Evolutionary conservation across 2,888 invertebrate species (phyloP).

Genomic region (Parnassius glacialis): DNA sequence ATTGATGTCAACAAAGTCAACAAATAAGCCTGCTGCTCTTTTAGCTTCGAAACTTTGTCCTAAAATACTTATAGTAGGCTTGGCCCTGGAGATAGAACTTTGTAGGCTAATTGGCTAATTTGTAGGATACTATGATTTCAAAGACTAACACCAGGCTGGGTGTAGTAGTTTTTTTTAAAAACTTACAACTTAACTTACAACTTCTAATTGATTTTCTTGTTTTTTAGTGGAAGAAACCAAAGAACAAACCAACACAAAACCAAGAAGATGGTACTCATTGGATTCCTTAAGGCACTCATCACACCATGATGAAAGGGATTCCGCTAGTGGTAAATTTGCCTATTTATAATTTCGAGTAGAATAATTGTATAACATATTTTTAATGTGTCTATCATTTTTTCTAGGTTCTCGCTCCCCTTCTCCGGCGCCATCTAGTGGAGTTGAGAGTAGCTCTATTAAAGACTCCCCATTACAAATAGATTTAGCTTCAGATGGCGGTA

Average conservation of each 20-base stretch:
- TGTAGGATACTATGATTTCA: too few relatives aligned
- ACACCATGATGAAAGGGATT: slow-evolving; percentile 69
- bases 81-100: too few relatives aligned
- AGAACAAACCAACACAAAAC: slow-evolving; percentile 49
- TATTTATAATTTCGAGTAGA: background rate
- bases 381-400: slow-evolving; percentile 17
- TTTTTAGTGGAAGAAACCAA: slow-evolving; percentile 59
- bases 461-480: slow-evolving; percentile 91
- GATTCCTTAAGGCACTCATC: slow-evolving; percentile 67
- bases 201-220: background rate
- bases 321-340: slow-evolving; percentile 61
- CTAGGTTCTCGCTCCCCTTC: slow-evolving; percentile 90
- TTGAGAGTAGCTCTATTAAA: slow-evolving; percentile 91
- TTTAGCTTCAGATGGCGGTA: slow-evolving; percentile 83
- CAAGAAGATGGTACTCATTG: slow-evolving; percentile 72
- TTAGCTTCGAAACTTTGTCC: too few relatives aligned
- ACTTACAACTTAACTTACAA: too few relatives aligned
- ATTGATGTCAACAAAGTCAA: too few relatives aligned
- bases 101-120: too few relatives aligned
- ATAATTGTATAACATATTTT: too few relatives aligned
- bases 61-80: too few relatives aligned
- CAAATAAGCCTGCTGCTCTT: too few relatives aligned
- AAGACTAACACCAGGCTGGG: too few relatives aligned
- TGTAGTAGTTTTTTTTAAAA: too few relatives aligned
- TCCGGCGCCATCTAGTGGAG: slow-evolving; percentile 93